Percentiles rank a stretch among this genome's conserved stretches.
Evolutionary conservation across 2,888 invertebrate species (phyloP).

Genomic region (Crocallis elinguaria): DNA sequence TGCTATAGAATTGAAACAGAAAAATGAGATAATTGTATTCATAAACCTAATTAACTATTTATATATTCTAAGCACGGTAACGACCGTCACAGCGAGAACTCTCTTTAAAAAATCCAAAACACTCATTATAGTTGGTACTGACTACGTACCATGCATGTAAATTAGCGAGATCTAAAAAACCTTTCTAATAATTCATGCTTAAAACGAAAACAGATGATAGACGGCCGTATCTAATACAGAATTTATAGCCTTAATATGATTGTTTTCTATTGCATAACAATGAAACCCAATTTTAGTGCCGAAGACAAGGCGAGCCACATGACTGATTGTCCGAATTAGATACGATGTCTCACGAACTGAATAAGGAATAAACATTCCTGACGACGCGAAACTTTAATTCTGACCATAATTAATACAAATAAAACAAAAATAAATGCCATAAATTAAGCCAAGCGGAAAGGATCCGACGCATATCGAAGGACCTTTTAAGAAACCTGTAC

Average conservation of each 20-base stretch:
- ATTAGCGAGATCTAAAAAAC: conserved; percentile 63
- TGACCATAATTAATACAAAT: conserved; percentile 77
- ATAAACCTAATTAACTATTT: conserved; percentile 66
- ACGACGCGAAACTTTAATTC: conserved; percentile 69
- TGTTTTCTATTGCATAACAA: conserved; percentile 69
- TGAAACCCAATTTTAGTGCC: conserved; percentile 55
- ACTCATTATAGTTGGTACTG: conserved; percentile 56
- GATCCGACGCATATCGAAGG: conserved; percentile 78
- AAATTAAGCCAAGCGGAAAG: conserved; percentile 82
- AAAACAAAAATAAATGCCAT: conserved; percentile 73
- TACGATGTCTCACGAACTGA: conserved; percentile 43
- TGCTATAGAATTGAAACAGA: conserved; percentile 38
- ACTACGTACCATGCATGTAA: conserved; percentile 72
- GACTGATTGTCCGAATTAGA: conserved; percentile 59
- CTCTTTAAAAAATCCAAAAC: conserved; percentile 59
- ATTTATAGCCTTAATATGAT: conserved; percentile 70
- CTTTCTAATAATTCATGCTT: conserved; percentile 40
- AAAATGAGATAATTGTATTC: conserved; percentile 56
- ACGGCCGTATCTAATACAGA: conserved; percentile 66
- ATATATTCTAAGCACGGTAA: conserved; percentile 71
- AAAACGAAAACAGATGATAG: conserved; percentile 57
- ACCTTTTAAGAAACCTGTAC: conserved; percentile 84
- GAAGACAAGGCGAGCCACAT: conserved; percentile 35
- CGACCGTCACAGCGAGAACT: conserved; percentile 54
- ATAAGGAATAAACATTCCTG: conserved; percentile 46